A percentile compares a stretch with the other conserved stretches of the same genome.
These are phyloP conservation scores for Petrophora chlorosata DNA, from an alignment of 2,888 invertebrate species.

Conservation along the genomic window DNA sequence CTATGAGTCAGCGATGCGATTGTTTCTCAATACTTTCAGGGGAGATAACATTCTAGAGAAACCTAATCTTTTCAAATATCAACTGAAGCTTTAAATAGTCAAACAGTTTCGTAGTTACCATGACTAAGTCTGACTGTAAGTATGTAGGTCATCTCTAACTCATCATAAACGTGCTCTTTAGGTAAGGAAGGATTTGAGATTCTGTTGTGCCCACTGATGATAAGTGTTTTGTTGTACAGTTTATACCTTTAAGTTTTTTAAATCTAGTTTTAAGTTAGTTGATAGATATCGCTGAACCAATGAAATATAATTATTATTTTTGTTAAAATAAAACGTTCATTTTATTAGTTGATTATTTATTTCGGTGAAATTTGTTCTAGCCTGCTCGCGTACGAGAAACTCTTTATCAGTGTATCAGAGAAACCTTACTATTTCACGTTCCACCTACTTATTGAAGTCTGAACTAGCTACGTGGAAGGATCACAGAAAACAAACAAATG, in stretches of 20 bases:
- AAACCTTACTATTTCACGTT: too few species aligned
- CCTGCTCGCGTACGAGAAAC: too few species aligned
- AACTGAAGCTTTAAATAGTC: conserved; percentile 50
- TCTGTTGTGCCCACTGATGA: conserved; percentile 58
- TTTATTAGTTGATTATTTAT: background rate
- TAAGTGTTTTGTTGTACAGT: conserved; percentile 64
- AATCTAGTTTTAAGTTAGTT: conserved; percentile 36
- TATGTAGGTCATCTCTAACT: too few species aligned
- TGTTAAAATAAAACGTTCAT: conserved; percentile 29
- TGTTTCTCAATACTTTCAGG: conserved; percentile 42
- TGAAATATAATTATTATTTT: conserved; percentile 58
- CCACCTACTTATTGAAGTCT: too few species aligned
- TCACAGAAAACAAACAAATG: too few species aligned
- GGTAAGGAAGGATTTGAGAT: conserved; percentile 28
- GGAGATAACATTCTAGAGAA: conserved; percentile 1
- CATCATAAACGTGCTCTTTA: conserved; percentile 34
- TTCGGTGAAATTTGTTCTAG: too few species aligned
- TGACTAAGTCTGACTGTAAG: conserved; percentile 48
- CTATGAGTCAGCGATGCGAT: conserved; percentile 57
- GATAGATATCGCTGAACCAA: conserved; percentile 59
- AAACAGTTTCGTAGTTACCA: conserved; percentile 42
- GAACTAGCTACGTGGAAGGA: too few species aligned
- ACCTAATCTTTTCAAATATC: conserved; percentile 23
- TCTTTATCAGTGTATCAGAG: too few species aligned
- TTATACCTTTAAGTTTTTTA: conserved; percentile 48